phyloP scores from a whole-genome alignment of 1,140 invertebrate genomes.

The Drosophila carrolli region DNA sequence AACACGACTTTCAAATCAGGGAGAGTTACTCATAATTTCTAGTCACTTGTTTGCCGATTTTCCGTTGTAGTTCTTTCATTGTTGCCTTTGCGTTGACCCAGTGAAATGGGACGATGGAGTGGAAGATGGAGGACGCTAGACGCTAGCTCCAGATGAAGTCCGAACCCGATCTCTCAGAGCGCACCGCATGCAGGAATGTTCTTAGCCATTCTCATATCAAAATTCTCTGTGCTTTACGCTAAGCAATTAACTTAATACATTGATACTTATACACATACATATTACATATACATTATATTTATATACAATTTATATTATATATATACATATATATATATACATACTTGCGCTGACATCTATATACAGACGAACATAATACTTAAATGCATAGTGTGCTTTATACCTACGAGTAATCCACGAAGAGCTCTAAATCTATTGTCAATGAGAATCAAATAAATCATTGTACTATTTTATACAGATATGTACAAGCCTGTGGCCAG shows the following conservation, averaged over 20 bases:
- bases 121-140: neutral
- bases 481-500: conserved; percentile 88
- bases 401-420: conserved; percentile 65
- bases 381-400: conserved; percentile 71
- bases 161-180: conserved; percentile 15
- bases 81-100: conserved; percentile 37
- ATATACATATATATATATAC: conserved; percentile 56
- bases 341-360: conserved; percentile 63
- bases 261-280: conserved; percentile 57
- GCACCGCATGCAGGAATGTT: conserved; percentile 59
- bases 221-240: conserved; percentile 81
- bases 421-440: conserved; percentile 75
- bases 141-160: neutral
- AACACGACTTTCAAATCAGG: conserved; percentile 43
- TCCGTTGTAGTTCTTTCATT: conserved; percentile 34
- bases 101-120: conserved; percentile 4
- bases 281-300: conserved; percentile 57
- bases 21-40: conserved; percentile 52
- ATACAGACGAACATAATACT: conserved; percentile 45
- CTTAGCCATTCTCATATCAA: conserved; percentile 74
- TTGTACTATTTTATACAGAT: conserved; percentile 91
- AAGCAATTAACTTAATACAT: conserved; percentile 71
- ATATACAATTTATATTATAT: conserved; percentile 62
- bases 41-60: conserved; percentile 46
- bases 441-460: conserved; percentile 90